Evolutionary conservation across 2,888 invertebrate species (phyloP), one percentile per base, ranked within the genome.

Genomic region (Ennomos erosarius): DNA sequence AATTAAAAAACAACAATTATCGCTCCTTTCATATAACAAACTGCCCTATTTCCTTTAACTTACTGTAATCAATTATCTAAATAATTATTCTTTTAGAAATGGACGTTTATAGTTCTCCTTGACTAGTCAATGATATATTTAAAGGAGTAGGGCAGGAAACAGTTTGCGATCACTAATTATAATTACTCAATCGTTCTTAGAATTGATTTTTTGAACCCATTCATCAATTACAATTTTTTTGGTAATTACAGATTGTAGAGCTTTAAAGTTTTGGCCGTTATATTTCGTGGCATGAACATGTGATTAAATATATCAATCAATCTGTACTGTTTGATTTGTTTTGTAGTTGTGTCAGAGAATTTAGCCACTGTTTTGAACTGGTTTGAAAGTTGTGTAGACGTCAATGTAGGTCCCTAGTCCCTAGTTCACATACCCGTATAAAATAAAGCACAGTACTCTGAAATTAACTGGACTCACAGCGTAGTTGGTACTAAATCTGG

Each of bases 151-250:
- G 46, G 53, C 53, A 53, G 53, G 45, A 53, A 53, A 46, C 13
- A 38, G 44, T 52, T 52, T 45, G 44, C 52, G 12, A 45, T 52
- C 33, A 34, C 52, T 52, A 44, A 52, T 52, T 52, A 52, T 52
- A 44, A 52, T 52, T 52, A 52, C 52, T 52, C 52, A 33, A 44
- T 45, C 26, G 12, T n/a, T 36, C 42, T 42, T 11, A 52, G 44
- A 44, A 44, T 52, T 44, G 36, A 52, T 45, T 47, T 55, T 42
- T 34, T 11, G 16, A 42, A 48, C 47, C 51, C 51, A 57, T 57
- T 51, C 36, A 56, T 56, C 56, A 56, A 51, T 50, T 56, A 46
- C 40, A 50, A 49, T 55, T 36, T 51, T 57, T 57, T 51, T 16
- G 34, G 53, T 53, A 57, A 57, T 57, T 40, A 57, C 46, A 47